phyloP scores from a whole-genome alignment of 2,797 vertebrate genomes.

The Macrochelys suwanniensis region DNA sequence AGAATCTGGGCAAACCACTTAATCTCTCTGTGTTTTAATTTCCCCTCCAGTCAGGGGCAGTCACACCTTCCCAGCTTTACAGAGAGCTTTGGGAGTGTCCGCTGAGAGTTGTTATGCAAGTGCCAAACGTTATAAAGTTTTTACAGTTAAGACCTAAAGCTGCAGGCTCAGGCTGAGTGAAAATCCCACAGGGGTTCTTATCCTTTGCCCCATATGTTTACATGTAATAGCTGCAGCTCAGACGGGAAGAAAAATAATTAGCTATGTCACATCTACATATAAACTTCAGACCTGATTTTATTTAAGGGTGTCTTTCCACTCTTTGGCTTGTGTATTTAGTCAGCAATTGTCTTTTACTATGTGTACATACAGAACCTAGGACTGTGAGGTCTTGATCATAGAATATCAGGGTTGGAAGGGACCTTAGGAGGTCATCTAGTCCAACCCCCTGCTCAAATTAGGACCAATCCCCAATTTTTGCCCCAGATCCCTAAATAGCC shows the following conservation, averaged over 20 bases:
- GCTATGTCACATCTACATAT: not conserved
- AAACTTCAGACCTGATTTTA: not conserved
- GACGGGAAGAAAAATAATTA: not conserved
- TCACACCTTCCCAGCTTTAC: not conserved
- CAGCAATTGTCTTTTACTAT: accelerated
- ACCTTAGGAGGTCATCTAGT: too few species aligned
- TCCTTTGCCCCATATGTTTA: not conserved
- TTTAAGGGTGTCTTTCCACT: not conserved
- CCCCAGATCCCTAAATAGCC: too few species aligned
- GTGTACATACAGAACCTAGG: accelerated
- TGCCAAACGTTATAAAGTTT: not conserved
- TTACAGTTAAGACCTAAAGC: not conserved
- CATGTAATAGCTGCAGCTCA: not conserved
- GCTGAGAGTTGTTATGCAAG: not conserved
- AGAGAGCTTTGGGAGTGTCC: not conserved
- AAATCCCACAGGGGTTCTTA: not conserved
- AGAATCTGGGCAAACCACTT: constrained; percentile 18
- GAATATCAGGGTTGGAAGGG: too few species aligned
- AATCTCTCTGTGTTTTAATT: accelerated
- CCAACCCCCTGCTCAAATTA: too few species aligned
- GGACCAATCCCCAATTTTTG: too few species aligned
- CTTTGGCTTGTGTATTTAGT: not conserved
- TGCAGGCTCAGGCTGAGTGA: not conserved
- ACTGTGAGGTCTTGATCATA: not conserved
- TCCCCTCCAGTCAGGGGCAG: constrained; percentile 24